phyloP scores from a whole-genome alignment of 2,888 invertebrate species.

The Thelaira solivaga region DNA sequence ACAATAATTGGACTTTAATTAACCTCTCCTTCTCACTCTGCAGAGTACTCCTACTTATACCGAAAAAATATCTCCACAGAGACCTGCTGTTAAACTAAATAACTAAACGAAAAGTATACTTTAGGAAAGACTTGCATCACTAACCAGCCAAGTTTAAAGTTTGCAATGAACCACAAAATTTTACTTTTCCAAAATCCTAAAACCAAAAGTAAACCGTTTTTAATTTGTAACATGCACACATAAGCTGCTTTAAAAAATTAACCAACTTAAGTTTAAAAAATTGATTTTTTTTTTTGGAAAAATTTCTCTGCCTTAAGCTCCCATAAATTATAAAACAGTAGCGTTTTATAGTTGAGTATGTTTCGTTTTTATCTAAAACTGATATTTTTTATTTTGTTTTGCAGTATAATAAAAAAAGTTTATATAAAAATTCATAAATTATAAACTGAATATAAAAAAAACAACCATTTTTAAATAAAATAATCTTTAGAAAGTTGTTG shows the following conservation, averaged over 20 bases:
- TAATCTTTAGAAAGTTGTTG: conserved; percentile 56
- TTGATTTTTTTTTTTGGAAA: background rate
- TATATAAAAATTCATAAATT: conserved; percentile 15
- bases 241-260: background rate
- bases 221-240: background rate
- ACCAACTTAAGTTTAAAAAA: conserved; percentile 8
- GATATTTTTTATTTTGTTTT: conserved; percentile 4
- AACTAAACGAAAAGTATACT: too few relatives aligned
- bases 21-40: too few relatives aligned
- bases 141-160: background rate
- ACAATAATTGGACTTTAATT: too few relatives aligned
- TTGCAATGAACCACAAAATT: background rate
- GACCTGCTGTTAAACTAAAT: too few relatives aligned
- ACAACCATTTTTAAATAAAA: conserved; percentile 27
- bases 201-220: background rate
- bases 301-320: conserved; percentile 8
- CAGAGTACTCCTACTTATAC: too few relatives aligned
- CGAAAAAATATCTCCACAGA: too few relatives aligned
- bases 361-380: conserved; percentile 25
- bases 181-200: background rate
- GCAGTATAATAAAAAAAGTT: background rate
- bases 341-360: conserved; percentile 3
- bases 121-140: too few relatives aligned
- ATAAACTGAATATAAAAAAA: background rate
- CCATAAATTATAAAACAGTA: conserved; percentile 30